Conservation (phyloP, 2,888 invertebrate genomes). For the Plebejus anna region DNA sequence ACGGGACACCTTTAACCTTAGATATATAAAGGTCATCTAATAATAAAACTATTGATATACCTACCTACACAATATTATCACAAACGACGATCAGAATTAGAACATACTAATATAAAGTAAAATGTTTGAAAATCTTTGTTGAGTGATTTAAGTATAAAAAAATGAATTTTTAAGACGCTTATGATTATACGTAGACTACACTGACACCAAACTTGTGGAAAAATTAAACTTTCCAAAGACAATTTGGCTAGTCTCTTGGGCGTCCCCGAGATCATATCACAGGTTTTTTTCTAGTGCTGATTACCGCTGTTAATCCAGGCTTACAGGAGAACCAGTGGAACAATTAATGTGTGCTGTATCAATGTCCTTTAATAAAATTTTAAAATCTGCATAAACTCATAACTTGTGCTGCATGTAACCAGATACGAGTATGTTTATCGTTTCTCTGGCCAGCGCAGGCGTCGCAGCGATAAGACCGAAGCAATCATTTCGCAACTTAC, state of each 20-base stretch:
- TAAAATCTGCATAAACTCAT: conserved; percentile 23
- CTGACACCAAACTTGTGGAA: too few species aligned
- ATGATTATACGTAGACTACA: too few species aligned
- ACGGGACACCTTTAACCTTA: background rate
- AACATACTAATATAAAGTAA: background rate
- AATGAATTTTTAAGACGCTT: too few species aligned
- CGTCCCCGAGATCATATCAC: background rate
- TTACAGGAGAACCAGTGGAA: background rate
- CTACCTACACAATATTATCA: background rate
- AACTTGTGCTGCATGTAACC: conserved; percentile 33
- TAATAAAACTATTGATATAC: conserved; percentile 14
- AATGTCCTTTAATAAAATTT: background rate
- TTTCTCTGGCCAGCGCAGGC: conserved; percentile 36
- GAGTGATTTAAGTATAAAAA: background rate
- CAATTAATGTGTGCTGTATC: background rate
- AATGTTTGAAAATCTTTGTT: background rate
- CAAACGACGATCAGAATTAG: background rate
- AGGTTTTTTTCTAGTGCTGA: background rate
- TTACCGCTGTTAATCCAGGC: background rate
- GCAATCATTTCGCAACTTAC: conserved; percentile 43
- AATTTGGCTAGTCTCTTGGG: too few species aligned
- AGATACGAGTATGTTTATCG: conserved; percentile 34
- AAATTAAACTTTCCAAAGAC: too few species aligned
- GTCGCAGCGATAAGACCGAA: conserved; percentile 35
- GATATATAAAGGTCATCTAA: conserved; percentile 14